These are phyloP conservation scores for Tenthredo notha DNA, from an alignment of 2,888 invertebrate genomes.

Conservation along the genomic window DNA sequence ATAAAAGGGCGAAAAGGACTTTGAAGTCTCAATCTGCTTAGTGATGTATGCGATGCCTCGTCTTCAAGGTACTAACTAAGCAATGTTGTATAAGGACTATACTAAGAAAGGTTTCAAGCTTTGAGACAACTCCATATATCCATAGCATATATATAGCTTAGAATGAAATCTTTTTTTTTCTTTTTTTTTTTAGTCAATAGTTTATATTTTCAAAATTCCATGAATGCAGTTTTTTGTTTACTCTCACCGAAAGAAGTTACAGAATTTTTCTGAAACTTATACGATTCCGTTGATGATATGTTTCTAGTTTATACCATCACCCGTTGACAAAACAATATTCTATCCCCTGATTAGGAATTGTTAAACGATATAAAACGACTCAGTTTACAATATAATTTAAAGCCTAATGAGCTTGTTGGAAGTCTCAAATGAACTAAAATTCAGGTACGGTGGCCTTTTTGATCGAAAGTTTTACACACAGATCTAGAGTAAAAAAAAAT, in stretches of 20 bases:
- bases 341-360: neutral
- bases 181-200: slow-evolving; percentile 24
- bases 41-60: slow-evolving; percentile 16
- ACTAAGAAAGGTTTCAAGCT: slow-evolving; percentile 19
- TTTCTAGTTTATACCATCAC: slow-evolving; percentile 22
- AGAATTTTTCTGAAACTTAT: neutral
- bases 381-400: neutral
- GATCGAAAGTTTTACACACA: neutral
- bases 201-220: slow-evolving; percentile 26
- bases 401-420: neutral
- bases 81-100: neutral
- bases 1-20: neutral
- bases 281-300: neutral
- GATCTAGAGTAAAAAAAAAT: neutral
- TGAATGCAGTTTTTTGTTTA: slow-evolving; percentile 21
- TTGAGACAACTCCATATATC: slow-evolving; percentile 39
- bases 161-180: slow-evolving; percentile 5
- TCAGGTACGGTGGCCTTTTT: neutral
- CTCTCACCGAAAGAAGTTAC: neutral
- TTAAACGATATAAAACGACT: neutral
- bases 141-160: slow-evolving; percentile 41
- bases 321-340: neutral
- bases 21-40: neutral
- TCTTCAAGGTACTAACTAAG: slow-evolving; percentile 29
- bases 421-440: neutral